Base-by-base conservation (phyloP, 2,113 vertebrate species). In the Engystomops pustulosus region DNA sequence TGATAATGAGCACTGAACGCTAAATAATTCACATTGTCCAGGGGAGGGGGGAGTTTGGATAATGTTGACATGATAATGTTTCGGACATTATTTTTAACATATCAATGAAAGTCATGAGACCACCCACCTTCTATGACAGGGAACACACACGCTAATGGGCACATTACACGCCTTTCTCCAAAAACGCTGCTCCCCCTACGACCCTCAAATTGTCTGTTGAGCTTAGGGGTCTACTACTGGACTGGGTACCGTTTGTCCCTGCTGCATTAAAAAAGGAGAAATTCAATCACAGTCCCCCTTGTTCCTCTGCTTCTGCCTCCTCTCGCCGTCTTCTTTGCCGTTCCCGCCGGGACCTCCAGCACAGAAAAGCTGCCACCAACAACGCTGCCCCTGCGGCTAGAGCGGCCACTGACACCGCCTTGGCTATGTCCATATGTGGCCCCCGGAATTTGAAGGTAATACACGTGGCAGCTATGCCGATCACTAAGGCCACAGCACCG, bases 361-460 rank as follows among this genome's bases (percentile, higher is more conserved):
- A 98, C 32, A 93, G 89, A 1, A 93, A 92, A 62, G 95, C 95
- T 23, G 91, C 93, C 79, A 94, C 83, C 85, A 97, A 89, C 86
- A 98, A 91, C 12, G 93, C 86, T 53, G 96, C 20, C 4, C 96
- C 96, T 0, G 92, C 89, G 2, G 93, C 85, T 10, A 98, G 88
- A 17, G 95, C 91, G 41, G 95, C 93, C 90, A 98, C 92, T 0
- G 94, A 95, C 86, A 94, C 94, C 87, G 95, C 94, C 91, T 96
- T 96, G 82, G 95, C 95, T 41, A 92, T 91, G 90, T 91, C 90
- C 93, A 96, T 95, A 32, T 93, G 94, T 3, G 95, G 91, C 87
- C 96, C 94, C 34, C 95, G 94, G 85, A 95, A 95, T 68, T 93
- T 94, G 94, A 96, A 98, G 85, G 96, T 97, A 87, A 99, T 96